A percentile compares a stretch with the other conserved stretches of the same genome.
Conservation (phyloP, 2,888 invertebrate species). For the Phalangium opilio region DNA sequence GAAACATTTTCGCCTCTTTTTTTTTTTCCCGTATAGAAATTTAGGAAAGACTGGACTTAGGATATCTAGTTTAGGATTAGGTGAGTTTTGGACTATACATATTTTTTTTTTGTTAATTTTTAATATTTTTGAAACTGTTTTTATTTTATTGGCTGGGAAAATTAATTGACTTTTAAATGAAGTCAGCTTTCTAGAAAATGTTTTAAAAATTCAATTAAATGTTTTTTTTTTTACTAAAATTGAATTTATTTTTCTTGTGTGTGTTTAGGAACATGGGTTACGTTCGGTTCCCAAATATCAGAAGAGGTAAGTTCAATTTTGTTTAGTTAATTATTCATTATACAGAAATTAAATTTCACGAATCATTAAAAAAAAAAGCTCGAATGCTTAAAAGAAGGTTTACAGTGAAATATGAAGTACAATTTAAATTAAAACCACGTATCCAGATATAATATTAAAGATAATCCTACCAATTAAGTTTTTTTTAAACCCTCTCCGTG, state of each 20-base stretch:
- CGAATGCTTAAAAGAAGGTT: no score
- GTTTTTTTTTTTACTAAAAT: not conserved
- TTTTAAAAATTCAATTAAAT: not conserved
- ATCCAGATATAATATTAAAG: no score
- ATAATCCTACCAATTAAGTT: no score
- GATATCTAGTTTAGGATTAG: slow-evolving; percentile 82
- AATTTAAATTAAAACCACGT: no score
- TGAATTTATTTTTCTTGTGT: slow-evolving; percentile 14
- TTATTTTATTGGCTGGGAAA: not conserved
- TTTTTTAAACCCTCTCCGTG: no score
- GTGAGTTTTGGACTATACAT: slow-evolving; percentile 35
- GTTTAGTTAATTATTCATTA: no score
- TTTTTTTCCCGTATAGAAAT: slow-evolving; percentile 43
- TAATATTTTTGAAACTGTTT: slow-evolving; percentile 2
- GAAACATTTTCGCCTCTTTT: no score
- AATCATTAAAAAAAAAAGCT: no score
- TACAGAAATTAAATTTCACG: no score
- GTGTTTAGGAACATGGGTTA: slow-evolving; percentile 85
- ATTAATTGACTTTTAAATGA: not conserved
- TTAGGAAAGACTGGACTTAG: slow-evolving; percentile 87
- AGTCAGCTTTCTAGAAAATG: not conserved
- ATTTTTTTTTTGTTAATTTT: not conserved
- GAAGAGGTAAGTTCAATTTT: slow-evolving; percentile 29
- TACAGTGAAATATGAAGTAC: no score
- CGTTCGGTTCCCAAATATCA: slow-evolving; percentile 45